Evolutionary conservation across 35 echinoderm and acorn worm species (phyloP), one percentile per base, ranked within the genome.

Genomic region (Ophiothrix spiculata): DNA sequence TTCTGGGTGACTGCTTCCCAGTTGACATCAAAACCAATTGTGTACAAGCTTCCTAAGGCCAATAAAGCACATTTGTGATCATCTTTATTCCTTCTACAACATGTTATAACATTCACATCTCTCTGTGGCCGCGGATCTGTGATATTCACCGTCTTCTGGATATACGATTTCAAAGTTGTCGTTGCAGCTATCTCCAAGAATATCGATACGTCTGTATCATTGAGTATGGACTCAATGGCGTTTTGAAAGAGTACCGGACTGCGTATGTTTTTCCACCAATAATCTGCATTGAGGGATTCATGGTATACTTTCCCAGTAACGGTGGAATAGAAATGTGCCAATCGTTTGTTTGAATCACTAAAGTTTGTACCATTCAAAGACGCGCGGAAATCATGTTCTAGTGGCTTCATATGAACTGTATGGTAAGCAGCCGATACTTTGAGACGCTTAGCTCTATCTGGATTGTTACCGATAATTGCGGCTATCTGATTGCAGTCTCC

Each of bases 221-320:
- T 77, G 19, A 97, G 60, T 33, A 97, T 86, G 31, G 41, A 49
- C 74, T 90, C 91, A 32, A 97, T 85, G 12, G 95, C 95, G 15
- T 85, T 75, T 64, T 89, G 80, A 56, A 97, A 97, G 35, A 84
- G 81, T 21, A 97, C 95, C 13, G 87, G 38, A 74, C 90, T 90
- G 23, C 95, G 84, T 31, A 97, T 97, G 64, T 97, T 97, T 2
- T 79, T 39, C 95, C 95, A 97, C 95, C 95, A 97, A 56, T 97
- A 97, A 16, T 87, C 85, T 21, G 88, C 91, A 35, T 86, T 85
- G 82, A 97, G 93, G 35, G 84, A 85, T 80, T 88, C 95, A 14
- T 93, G 79, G 75, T 97, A 85, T 17, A 40, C 40, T 75, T 90
- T 81, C 33, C 95, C 95, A 10, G 84, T 93, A 0, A 90, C 74